A percentile compares a stretch with the other conserved stretches of the same genome.
These are phyloP conservation scores for Eupithecia subumbrata DNA, from an alignment of 2,888 invertebrate species.

Conservation along the genomic window DNA sequence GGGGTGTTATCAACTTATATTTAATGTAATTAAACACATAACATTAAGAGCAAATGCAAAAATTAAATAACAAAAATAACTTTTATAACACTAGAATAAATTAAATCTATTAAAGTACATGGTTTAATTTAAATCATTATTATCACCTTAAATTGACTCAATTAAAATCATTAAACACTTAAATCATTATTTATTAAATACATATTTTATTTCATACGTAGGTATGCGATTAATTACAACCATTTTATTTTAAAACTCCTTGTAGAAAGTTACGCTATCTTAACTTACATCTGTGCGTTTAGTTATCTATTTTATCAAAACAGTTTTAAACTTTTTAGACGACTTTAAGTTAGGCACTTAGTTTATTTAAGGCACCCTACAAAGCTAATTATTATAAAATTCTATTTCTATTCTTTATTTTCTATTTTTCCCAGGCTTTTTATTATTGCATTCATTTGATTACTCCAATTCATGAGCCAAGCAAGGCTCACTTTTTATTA, in stretches of 20 bases:
- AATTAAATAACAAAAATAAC: slow-evolving; percentile 40
- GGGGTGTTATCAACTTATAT: neutral
- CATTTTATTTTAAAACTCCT: slow-evolving; percentile 11
- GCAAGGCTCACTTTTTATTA: neutral
- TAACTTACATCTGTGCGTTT: slow-evolving; percentile 17
- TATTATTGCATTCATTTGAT: neutral
- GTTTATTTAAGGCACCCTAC: slow-evolving; percentile 2
- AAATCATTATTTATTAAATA: slow-evolving; percentile 9
- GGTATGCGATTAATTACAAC: slow-evolving; percentile 26
- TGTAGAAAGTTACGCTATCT: neutral
- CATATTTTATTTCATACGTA: neutral
- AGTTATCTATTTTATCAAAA: neutral
- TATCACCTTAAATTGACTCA: slow-evolving; percentile 46
- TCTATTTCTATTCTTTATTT: neutral
- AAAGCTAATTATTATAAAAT: neutral
- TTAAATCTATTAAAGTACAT: slow-evolving; percentile 49
- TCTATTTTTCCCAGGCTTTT: neutral
- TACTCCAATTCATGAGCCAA: neutral
- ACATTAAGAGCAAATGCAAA: slow-evolving; percentile 23
- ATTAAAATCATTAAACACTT: slow-evolving; percentile 28
- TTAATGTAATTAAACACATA: neutral
- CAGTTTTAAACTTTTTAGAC: neutral
- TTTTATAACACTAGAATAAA: slow-evolving; percentile 51
- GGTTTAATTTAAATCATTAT: slow-evolving; percentile 32
- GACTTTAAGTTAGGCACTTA: neutral